A percentile compares a stretch with the other conserved stretches of the same genome.
Conservation (phyloP, 2,113 vertebrate genomes). For the Triplophysa siluroides region DNA sequence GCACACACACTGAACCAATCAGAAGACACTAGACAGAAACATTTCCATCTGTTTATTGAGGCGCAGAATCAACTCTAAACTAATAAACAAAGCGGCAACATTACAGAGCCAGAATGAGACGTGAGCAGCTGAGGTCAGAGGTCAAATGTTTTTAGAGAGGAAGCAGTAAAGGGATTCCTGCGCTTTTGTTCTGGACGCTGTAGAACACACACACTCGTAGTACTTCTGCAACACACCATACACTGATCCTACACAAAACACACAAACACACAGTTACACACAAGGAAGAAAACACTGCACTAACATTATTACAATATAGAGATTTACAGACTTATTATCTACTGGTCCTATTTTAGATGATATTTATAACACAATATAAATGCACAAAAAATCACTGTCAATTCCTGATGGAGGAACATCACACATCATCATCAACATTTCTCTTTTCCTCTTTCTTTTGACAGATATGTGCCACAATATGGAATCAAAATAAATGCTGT, state of each 20-base stretch:
- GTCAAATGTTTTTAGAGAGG: conserved; percentile 3
- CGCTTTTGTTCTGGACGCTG: neutral
- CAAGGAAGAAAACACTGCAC: neutral
- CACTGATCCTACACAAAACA: neutral
- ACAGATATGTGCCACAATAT: no score
- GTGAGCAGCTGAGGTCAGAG: neutral
- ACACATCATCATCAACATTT: no score
- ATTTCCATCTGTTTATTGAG: neutral
- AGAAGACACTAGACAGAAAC: neutral
- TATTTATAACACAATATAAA: no score
- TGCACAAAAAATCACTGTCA: no score
- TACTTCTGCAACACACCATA: neutral
- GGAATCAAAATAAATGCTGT: no score
- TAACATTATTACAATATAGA: no score
- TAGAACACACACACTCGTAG: neutral
- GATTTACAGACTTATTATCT: no score
- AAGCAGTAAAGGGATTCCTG: conserved; percentile 12
- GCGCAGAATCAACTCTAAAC: no score
- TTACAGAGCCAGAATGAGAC: neutral
- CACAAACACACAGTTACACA: neutral
- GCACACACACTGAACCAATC: conserved; percentile 11
- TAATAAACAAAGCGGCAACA: no score
- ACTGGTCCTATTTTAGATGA: no score
- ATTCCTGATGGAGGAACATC: neutral
- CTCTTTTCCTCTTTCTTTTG: no score